Evolutionary conservation across 1,140 invertebrate species (phyloP), one percentile per base, ranked within the genome.

Genomic region (Lutraria rhynchaena): DNA sequence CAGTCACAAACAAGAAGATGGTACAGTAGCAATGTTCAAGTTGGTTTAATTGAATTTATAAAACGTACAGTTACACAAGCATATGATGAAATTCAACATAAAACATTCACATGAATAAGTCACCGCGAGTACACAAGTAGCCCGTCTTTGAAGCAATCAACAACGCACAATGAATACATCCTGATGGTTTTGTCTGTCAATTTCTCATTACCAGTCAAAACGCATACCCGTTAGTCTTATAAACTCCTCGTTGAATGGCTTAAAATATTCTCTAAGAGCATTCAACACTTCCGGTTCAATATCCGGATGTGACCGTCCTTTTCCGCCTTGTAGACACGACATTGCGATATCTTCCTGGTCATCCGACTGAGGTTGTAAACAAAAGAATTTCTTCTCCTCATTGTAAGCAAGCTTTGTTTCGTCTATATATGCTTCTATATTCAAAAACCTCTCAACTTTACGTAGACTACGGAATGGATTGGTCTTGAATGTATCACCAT

Each of bases 261-360:
- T 93, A 91, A 97, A 98, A 90, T 97, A 98, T 88, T 97, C 95
- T 83, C 95, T 93, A 41, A 98, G 93, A 81, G 95, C 94, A 80
- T 95, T 94, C 73, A 97, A 92, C 33, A 95, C 95, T 35, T 92
- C 92, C 0, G 94, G 93, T 85, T 96, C 94, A 81, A 98, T 96
- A 73, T 94, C 93, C 2, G 97, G 97, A 93, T 98, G 97, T 87
- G 94, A 96, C 17, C 97, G 93, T 7, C 97, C 97, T 93, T 98
- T 98, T 11, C 96, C 97, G 92, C 97, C 97, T 53, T 96, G 96
- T 44, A 98, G 93, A 92, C 97, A 98, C 24, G 51, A 41, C 22
- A 41, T 58, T 2, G 63, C 46, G 7, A 60, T 31, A 1, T 82
- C 63, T 29, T 27, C 44, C 4, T 4, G 41, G 29, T 29, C 1